phyloP scores from a whole-genome alignment of 2,113 vertebrate genomes.

The Ornithorhynchus anatinus region DNA sequence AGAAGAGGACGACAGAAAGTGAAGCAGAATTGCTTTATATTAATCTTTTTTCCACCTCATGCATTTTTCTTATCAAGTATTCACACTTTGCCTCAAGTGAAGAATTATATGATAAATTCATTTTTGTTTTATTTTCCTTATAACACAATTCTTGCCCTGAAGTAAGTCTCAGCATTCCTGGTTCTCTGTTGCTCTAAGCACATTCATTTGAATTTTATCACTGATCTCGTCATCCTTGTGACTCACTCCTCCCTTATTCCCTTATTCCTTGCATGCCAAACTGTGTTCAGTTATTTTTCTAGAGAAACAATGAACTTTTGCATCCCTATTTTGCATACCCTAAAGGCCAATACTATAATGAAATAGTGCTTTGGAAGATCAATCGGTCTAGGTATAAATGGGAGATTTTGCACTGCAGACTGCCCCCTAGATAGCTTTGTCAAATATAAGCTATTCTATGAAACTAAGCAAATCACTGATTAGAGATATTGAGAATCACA shows the following conservation, averaged over 20 bases:
- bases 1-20: slow-evolving; percentile 6
- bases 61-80: slow-evolving; percentile 42
- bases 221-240: slow-evolving; percentile 34
- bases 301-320: too few relatives aligned
- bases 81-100: slow-evolving; percentile 49
- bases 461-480: too few relatives aligned
- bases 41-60: slow-evolving; percentile 37
- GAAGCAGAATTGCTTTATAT: slow-evolving; percentile 8
- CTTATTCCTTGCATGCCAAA: slow-evolving; percentile 40
- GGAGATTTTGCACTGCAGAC: too few relatives aligned
- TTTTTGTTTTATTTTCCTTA: slow-evolving; percentile 57
- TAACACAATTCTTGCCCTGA: slow-evolving; percentile 31
- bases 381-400: slow-evolving; percentile 36
- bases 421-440: too few relatives aligned
- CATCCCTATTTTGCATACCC: too few relatives aligned
- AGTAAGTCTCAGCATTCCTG: slow-evolving; percentile 37
- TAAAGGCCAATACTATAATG: slow-evolving; percentile 42
- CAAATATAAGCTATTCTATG: too few relatives aligned
- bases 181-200: slow-evolving; percentile 13
- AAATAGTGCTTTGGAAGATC: slow-evolving; percentile 30
- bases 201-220: slow-evolving; percentile 34
- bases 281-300: too few relatives aligned
- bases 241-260: slow-evolving; percentile 39
- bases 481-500: too few relatives aligned
- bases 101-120: slow-evolving; percentile 48